Evolutionary conservation across 2,888 invertebrate species (phyloP).

Genomic region (Biston betularia): DNA sequence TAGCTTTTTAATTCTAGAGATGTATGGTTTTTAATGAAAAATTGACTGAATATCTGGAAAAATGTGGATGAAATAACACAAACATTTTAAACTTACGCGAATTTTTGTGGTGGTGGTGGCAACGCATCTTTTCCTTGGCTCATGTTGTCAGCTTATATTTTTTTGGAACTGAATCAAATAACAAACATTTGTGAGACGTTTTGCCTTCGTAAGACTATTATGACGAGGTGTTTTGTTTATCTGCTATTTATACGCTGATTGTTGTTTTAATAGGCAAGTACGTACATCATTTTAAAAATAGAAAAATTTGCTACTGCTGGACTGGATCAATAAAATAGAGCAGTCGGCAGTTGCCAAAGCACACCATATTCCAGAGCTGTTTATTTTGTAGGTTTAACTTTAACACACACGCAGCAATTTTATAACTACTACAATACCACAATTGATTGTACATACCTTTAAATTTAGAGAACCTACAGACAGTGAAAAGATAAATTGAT

Average conservation of each 20-base stretch:
- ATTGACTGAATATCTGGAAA: neutral
- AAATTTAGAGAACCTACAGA: neutral
- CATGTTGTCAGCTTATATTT: conserved; percentile 23
- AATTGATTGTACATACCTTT: neutral
- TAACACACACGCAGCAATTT: neutral
- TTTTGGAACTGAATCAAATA: conserved; percentile 23
- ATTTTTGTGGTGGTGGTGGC: conserved; percentile 28
- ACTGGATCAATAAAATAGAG: conserved; percentile 17
- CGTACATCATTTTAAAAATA: conserved; percentile 6
- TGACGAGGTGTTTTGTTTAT: conserved; percentile 14
- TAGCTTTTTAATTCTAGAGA: too few relatives aligned
- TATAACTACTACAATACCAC: too few relatives aligned
- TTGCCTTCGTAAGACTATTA: neutral
- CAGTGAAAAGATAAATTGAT: neutral
- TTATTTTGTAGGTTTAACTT: neutral
- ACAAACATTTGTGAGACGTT: conserved; percentile 7
- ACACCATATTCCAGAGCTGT: neutral
- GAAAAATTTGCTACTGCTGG: conserved; percentile 8
- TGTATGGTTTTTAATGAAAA: too few relatives aligned
- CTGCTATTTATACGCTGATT: neutral
- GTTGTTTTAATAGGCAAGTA: conserved; percentile 6
- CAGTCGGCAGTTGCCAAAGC: conserved; percentile 11
- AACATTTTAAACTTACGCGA: conserved; percentile 19
- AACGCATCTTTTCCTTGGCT: conserved; percentile 14
- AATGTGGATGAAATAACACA: neutral